Evolutionary conservation across 2,797 vertebrate genomes (phyloP), one percentile per base, ranked within the genome.

Genomic region (Macrochelys suwanniensis): DNA sequence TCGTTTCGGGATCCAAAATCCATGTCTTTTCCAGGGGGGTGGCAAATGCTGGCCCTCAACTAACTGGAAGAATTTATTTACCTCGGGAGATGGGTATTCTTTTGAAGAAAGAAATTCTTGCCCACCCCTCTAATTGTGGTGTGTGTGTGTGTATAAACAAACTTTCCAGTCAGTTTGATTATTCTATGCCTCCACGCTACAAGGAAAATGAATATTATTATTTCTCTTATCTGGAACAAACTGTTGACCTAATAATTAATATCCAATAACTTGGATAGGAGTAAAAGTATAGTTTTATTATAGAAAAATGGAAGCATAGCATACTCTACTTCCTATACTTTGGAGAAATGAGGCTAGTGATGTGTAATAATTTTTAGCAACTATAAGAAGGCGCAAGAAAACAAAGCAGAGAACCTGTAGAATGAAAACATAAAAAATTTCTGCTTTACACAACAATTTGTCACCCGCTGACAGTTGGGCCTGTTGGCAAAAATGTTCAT

Each of bases 401-500:
- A 90, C 84, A 59, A 95, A 95, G 78, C 61, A n/a, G 80, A 94
- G 76, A 71, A 88, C 10, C 49, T 88, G 42, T 80, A 83, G 76
- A 87, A 92, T 85, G 81, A 89, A 85, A 91, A 97, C 92, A 90
- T 96, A 93, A 95, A 97, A 97, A 97, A 6, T 97, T 94, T 82
- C 84, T 37, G 65, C 68, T 89, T 81, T 80, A 56, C 96, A 61
- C 84, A 88, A 97, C 82, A 94, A 96, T 97, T 98, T 97, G 92
- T 98, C 87, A 97, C 95, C 71, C 95, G 90, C 92, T 97, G 96
- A 90, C 90, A 97, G 94, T 61, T 97, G 85, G 94, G 95, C 91
- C 94, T 97, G 68, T 91, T 97, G 89, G 96, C 90, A 95, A 97
- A 97, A 93, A 97, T 94, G 93, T 97, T 97, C 93, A 94, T 96